Evolutionary conservation across 2,888 invertebrate genomes (phyloP), one percentile per base, ranked within the genome.

Genomic region (Odontomyia ornata): DNA sequence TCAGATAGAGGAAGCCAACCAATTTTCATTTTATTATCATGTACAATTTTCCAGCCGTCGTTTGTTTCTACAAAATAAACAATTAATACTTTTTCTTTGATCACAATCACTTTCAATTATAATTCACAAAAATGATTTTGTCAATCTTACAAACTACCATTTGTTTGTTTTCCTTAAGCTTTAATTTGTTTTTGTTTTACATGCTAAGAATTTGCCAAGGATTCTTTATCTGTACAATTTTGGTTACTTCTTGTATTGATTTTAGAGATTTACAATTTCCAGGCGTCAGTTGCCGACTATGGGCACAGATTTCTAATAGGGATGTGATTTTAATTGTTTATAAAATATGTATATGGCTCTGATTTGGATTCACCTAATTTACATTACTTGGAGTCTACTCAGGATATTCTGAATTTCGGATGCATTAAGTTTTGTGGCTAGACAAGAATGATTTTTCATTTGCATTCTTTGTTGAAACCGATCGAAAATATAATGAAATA

Each of bases 41-140:
- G 11, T 36, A 36, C 36, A 36, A 56, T 30, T 67, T 67, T 64
- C 36, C 64, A 60, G 60, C 60, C 60, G 25, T 23, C 60, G 25
- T 60, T 60, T 60, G 25, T 60, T 60, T 60, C 60, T 60, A 60
- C 11, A 60, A 21, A 21, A 30, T 57, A 30, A 73, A 73, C 21
- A 60, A 73, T 73, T 73, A 73, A 73, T 73, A 73, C 73, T 73
- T 73, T 73, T 73, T 60, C 30, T 73, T 73, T 73, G 73, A 73
- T 73, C 73, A 73, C 73, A 73, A 60, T 73, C 73, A 73, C 73
- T 73, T 73, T 73, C 57, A 73, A 60, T 18, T 71, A 47, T 28
- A 18, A n/a, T 28, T 52, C 47, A 47, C 52, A 47, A 71, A 25
- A 23, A 71, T 71, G 27, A 21, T 46, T 67, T 52, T 18, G 4